phyloP scores from a whole-genome alignment of 2,113 vertebrate genomes.

The Xenopus laevis region DNA sequence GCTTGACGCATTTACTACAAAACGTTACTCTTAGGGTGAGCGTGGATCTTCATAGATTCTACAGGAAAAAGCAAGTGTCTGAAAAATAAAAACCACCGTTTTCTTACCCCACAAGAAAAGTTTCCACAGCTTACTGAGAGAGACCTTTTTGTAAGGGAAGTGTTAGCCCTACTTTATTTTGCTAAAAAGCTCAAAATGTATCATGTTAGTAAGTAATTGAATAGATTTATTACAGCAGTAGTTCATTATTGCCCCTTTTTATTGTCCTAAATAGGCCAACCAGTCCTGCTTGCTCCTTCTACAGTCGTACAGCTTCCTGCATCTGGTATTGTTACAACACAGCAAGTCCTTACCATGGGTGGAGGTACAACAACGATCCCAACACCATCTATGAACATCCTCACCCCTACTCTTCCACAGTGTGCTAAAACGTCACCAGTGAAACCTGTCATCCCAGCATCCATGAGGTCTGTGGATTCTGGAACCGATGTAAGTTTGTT shows the following conservation, averaged over 20 bases:
- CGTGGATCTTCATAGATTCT: too few relatives aligned
- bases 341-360: slow-evolving; percentile 60
- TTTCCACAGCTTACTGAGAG: too few relatives aligned
- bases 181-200: too few relatives aligned
- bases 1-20: too few relatives aligned
- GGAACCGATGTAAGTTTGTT: slow-evolving; percentile 66
- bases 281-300: slow-evolving; percentile 74
- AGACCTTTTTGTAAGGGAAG: too few relatives aligned
- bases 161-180: too few relatives aligned
- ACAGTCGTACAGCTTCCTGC: slow-evolving; percentile 78
- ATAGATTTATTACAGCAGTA: neutral
- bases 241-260: neutral
- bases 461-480: neutral
- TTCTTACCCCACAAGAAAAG: too few relatives aligned
- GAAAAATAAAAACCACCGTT: too few relatives aligned
- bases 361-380: slow-evolving; percentile 65
- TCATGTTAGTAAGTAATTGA: neutral
- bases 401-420: slow-evolving; percentile 51
- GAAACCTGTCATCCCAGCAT: slow-evolving; percentile 57
- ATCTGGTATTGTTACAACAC: slow-evolving; percentile 61
- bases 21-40: too few relatives aligned
- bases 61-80: too few relatives aligned
- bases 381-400: slow-evolving; percentile 58
- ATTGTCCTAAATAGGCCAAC: slow-evolving; percentile 61
- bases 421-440: slow-evolving; percentile 46